phyloP scores from a whole-genome alignment of 2,888 invertebrate genomes.

The Amaurobius ferox region DNA sequence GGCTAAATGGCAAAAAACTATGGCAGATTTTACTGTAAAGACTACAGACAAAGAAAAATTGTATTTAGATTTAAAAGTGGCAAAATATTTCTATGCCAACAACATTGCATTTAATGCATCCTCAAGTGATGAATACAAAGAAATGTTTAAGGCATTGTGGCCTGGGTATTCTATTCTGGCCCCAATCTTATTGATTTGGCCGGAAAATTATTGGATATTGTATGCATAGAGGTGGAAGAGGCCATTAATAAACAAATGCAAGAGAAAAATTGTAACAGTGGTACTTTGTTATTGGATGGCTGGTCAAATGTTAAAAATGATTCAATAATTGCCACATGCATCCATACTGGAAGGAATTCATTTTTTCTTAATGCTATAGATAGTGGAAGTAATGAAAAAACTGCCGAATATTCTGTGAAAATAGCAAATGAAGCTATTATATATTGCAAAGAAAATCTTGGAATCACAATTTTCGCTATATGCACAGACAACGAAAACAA shows the following conservation, averaged over 20 bases:
- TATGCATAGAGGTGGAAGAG: neutral
- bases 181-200: neutral
- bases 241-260: neutral
- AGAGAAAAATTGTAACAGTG: neutral
- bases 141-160: neutral
- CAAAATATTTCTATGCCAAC: constrained; percentile 13
- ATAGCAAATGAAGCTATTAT: neutral
- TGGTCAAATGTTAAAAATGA: constrained; percentile 13
- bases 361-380: neutral
- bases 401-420: constrained; percentile 3
- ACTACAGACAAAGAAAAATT: neutral
- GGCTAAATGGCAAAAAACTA: neutral
- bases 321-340: neutral
- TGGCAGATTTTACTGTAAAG: neutral
- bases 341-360: neutral
- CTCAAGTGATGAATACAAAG: neutral
- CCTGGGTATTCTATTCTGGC: neutral
- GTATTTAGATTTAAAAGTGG: neutral
- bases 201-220: neutral
- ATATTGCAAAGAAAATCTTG: neutral
- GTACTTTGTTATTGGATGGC: neutral
- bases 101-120: constrained; percentile 15
- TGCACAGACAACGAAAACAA: constrained; percentile 19
- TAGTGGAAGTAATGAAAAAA: constrained; percentile 2
- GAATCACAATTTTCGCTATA: neutral